Evolutionary conservation across 2,888 invertebrate genomes (phyloP).

Genomic region (Dascillus cervinus): DNA sequence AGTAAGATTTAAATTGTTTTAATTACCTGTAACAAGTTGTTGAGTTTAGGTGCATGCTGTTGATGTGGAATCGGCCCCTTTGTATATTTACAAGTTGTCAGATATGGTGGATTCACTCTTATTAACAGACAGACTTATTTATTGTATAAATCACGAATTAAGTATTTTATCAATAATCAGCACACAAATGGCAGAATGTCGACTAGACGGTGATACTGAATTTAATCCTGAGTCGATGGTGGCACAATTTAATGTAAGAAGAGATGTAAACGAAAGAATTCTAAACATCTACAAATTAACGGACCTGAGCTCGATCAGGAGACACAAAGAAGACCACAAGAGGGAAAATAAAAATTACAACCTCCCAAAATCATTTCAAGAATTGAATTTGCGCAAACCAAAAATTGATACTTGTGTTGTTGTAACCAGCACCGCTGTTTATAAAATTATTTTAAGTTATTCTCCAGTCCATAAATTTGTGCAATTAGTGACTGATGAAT

Average conservation of each 20-base stretch:
- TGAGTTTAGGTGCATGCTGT: constrained; percentile 60
- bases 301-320: constrained; percentile 37
- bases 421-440: constrained; percentile 52
- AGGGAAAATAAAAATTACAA: constrained; percentile 32
- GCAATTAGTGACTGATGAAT: constrained; percentile 47
- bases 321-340: constrained; percentile 29
- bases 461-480: constrained; percentile 48
- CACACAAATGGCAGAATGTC: constrained; percentile 49
- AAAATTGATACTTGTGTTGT: constrained; percentile 51
- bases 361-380: constrained; percentile 43
- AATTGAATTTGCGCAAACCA: constrained; percentile 43
- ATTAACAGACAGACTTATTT: constrained; percentile 61
- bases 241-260: constrained; percentile 48
- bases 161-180: constrained; percentile 48
- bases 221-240: constrained; percentile 52
- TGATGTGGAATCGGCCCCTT: constrained; percentile 56
- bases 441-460: constrained; percentile 52
- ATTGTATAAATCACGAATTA: constrained; percentile 47
- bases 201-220: constrained; percentile 46
- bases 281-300: constrained; percentile 45
- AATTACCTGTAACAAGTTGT: too few relatives aligned
- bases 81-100: constrained; percentile 63
- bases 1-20: constrained; percentile 32
- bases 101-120: constrained; percentile 53
- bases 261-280: constrained; percentile 43